Conservation (phyloP, 1,140 invertebrate genomes). For the Trialeurodes vaporariorum region DNA sequence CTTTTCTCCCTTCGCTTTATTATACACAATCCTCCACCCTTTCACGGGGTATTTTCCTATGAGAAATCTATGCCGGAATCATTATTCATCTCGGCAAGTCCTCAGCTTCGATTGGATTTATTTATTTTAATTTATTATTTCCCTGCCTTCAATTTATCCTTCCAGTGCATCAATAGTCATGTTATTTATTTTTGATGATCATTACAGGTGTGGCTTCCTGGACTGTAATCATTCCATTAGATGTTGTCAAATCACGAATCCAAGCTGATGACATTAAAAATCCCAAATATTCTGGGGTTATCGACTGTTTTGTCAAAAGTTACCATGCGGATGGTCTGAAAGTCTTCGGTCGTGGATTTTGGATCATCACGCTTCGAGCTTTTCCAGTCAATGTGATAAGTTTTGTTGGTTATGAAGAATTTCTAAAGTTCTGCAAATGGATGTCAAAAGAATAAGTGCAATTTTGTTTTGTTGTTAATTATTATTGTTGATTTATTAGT, state of each 20-base stretch:
- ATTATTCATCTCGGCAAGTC: too few relatives aligned
- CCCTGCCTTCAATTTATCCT: too few relatives aligned
- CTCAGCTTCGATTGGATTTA: too few relatives aligned
- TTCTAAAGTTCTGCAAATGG: slow-evolving; percentile 4
- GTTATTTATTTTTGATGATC: slow-evolving; percentile 10
- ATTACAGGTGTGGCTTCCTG: slow-evolving; percentile 51
- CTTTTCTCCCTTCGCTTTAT: too few relatives aligned
- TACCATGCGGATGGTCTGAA: slow-evolving; percentile 38
- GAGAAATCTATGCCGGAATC: too few relatives aligned
- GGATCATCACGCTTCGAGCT: slow-evolving; percentile 44
- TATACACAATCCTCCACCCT: too few relatives aligned
- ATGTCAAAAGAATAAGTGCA: background rate
- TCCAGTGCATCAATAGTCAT: too few relatives aligned
- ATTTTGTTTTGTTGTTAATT: background rate
- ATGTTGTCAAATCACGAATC: slow-evolving; percentile 62
- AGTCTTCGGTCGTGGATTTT: slow-evolving; percentile 46
- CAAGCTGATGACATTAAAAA: slow-evolving; percentile 47
- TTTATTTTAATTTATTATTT: too few relatives aligned
- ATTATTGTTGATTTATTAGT: background rate
- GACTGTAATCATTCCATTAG: slow-evolving; percentile 54
- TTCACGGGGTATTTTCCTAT: too few relatives aligned
- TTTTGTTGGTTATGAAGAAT: slow-evolving; percentile 49
- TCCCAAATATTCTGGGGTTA: slow-evolving; percentile 40
- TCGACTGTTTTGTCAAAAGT: slow-evolving; percentile 39
- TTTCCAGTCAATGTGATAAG: slow-evolving; percentile 58